Base-by-base conservation (phyloP, 2,888 invertebrate genomes). In the Leucophora obtusa region DNA sequence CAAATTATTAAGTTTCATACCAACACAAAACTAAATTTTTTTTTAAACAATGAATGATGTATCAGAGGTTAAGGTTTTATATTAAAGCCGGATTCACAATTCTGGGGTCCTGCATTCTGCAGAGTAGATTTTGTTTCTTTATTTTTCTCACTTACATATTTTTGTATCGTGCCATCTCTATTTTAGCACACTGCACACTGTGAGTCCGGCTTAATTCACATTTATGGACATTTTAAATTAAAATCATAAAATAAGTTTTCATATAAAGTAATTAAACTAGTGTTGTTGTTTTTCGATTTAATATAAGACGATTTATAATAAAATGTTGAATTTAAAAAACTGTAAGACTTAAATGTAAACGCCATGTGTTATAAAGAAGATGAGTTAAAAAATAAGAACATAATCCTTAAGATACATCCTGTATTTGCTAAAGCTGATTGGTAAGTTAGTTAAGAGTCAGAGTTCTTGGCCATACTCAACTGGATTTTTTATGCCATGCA, bases 391-490 rank as follows among this genome's bases (percentile, higher is more conserved):
- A 47, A 47, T 47, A 14, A 47, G 6, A 14, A 47, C 7, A 47
- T 47, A 47, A 47, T 47, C 43, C 43, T 47, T 47, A n/a, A n/a
- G n/a, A 47, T 47, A 47, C 43, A 47, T 47, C n/a, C 43, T 14
- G 43, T 47, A n/a, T 47, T 47, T 47, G 14, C n/a, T n/a, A 47
- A 47, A 47, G 14, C n/a, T 47, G 43, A 10, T 38, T 38, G 38
- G 1, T 47, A 47, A 47, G n/a, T 47, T n/a, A 28, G 14, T 14
- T n/a, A 10, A 47, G 38, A 38, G 43, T 47, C 43, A 47, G 43
- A 47, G 11, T 38, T 47, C n/a, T 47, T 47, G 43, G 43, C 43
- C 43, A 47, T 47, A 47, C 28, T 28, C n/a, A n/a, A 47, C 38
- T 47, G 43, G 2, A 38, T 38, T 7, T 28, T 28, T 2, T 38